Conservation (phyloP, 2,888 invertebrate species). For the Opisthograptis luteolata region DNA sequence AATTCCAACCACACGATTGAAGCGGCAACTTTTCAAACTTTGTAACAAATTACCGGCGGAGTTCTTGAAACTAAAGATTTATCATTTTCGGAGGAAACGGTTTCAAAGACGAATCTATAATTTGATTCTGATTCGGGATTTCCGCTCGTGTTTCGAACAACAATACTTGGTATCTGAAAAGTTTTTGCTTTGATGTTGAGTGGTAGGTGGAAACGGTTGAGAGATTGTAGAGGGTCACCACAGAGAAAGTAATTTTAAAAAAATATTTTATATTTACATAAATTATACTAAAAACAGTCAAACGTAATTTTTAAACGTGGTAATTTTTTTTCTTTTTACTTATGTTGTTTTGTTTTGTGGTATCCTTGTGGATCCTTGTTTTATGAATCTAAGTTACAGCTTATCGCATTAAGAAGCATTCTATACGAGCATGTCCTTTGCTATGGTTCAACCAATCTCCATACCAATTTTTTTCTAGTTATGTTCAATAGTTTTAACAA, state of each 20-base stretch:
- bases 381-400: too few relatives aligned
- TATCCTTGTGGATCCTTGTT: too few relatives aligned
- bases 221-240: background rate
- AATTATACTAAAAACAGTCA: too few relatives aligned
- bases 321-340: too few relatives aligned
- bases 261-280: too few relatives aligned
- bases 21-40: constrained; percentile 20
- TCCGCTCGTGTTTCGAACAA: constrained; percentile 23
- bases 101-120: constrained; percentile 27
- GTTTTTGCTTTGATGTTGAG: constrained; percentile 8
- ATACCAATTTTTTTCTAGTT: too few relatives aligned
- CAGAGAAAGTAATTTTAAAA: background rate
- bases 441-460: too few relatives aligned
- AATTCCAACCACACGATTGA: constrained; percentile 27
- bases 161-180: constrained; percentile 22
- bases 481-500: too few relatives aligned
- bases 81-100: constrained; percentile 30
- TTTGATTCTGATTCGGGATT: constrained; percentile 30
- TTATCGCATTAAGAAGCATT: too few relatives aligned
- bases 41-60: constrained; percentile 30
- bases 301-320: too few relatives aligned
- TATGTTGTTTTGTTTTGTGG: too few relatives aligned
- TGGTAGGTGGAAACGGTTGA: background rate
- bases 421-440: too few relatives aligned
- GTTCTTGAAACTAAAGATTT: constrained; percentile 30